Evolutionary conservation across 2,113 vertebrate genomes (phyloP).

Genomic region (Alosa alosa): DNA sequence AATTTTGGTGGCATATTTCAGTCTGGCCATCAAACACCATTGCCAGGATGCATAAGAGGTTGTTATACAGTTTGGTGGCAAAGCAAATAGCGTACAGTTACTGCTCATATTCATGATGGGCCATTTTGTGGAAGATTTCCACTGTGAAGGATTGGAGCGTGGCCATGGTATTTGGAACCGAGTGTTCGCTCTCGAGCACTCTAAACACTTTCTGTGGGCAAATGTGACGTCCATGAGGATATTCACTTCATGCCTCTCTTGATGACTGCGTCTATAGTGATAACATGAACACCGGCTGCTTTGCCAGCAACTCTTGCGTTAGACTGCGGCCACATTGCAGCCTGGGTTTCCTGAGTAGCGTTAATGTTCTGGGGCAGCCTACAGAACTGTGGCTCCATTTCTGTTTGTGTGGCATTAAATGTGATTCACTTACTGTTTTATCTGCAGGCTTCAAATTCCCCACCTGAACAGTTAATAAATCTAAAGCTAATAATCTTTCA

Average conservation of each 20-base stretch:
- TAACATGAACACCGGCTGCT: background rate
- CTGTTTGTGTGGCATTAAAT: constrained; percentile 63
- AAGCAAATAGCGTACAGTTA: constrained; percentile 14
- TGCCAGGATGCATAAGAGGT: background rate
- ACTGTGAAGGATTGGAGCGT: background rate
- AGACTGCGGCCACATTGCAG: constrained; percentile 24
- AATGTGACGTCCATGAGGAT: background rate
- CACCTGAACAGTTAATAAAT: background rate
- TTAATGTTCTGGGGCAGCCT: constrained; percentile 56
- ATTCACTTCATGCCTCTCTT: constrained; percentile 5
- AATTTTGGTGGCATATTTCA: background rate
- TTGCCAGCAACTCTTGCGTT: background rate
- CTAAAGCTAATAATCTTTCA: background rate
- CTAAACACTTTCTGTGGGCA: constrained; percentile 2
- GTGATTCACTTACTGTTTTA: constrained; percentile 46
- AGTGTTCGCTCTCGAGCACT: background rate
- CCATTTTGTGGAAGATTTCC: background rate
- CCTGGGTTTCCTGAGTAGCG: constrained; percentile 51
- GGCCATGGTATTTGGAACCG: background rate
- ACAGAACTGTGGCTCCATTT: constrained; percentile 57
- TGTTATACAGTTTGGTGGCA: constrained; percentile 18
- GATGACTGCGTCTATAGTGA: background rate
- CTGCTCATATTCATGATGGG: background rate
- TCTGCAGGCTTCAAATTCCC: background rate
- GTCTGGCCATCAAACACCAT: background rate